These are phyloP conservation scores for Columba janthina DNA, from an alignment of 2,113 vertebrate genomes.

Conservation along the genomic window DNA sequence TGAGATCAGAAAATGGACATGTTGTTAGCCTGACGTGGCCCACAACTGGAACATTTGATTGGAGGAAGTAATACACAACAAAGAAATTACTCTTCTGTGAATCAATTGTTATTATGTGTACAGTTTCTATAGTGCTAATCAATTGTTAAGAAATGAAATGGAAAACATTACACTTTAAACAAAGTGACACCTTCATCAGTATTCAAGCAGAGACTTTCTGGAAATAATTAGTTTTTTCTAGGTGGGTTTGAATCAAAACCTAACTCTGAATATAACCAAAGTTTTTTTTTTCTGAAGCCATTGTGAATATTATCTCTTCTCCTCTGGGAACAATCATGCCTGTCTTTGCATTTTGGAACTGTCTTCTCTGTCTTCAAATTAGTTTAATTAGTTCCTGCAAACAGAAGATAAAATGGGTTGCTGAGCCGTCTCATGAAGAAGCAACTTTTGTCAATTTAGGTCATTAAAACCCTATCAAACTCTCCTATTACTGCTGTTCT, in stretches of 20 bases:
- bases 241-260: background rate
- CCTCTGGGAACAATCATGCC: background rate
- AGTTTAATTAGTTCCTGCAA: constrained; percentile 39
- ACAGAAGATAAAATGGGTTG: background rate
- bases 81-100: background rate
- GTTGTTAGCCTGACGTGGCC: background rate
- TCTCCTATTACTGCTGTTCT: background rate
- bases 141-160: background rate
- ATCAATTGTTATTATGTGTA: background rate
- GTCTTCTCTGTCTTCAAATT: background rate
- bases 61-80: background rate
- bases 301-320: background rate
- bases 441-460: background rate
- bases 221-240: background rate
- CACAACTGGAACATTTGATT: background rate
- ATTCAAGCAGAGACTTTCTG: background rate
- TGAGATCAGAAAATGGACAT: background rate
- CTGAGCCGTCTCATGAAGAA: constrained; percentile 13
- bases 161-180: background rate
- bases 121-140: background rate
- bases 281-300: background rate
- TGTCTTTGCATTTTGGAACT: background rate
- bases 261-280: background rate
- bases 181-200: background rate
- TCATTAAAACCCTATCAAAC: constrained; percentile 7